Evolutionary conservation across 2,888 invertebrate genomes (phyloP).

Genomic region (Thecocarcelia acutangulata): DNA sequence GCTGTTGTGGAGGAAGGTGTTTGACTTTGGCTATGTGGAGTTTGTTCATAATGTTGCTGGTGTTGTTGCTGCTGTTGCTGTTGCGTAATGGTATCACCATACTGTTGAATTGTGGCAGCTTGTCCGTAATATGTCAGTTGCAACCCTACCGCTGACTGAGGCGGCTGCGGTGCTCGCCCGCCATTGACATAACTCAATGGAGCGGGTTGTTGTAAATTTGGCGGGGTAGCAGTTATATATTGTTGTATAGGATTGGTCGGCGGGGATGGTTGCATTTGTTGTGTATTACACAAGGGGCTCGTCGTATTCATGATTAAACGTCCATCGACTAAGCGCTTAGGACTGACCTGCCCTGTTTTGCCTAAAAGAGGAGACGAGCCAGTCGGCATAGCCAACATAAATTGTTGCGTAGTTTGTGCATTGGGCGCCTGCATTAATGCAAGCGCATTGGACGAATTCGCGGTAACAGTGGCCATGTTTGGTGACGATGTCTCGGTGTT

Average conservation of each 20-base stretch:
- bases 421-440: constrained; percentile 75
- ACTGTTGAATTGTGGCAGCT: constrained; percentile 72
- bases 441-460: constrained; percentile 79
- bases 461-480: constrained; percentile 71
- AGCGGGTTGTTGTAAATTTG: constrained; percentile 73
- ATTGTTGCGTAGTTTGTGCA: constrained; percentile 75
- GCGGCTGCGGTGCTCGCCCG: constrained; percentile 75
- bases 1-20: constrained; percentile 69
- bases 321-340: constrained; percentile 73
- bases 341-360: constrained; percentile 75
- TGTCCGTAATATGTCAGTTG: constrained; percentile 80
- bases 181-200: constrained; percentile 74
- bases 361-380: constrained; percentile 70
- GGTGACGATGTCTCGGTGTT: constrained; percentile 69
- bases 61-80: constrained; percentile 67
- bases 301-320: constrained; percentile 73
- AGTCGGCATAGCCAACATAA: constrained; percentile 74
- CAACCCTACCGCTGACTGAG: constrained; percentile 74
- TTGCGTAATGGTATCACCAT: constrained; percentile 71
- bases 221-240: constrained; percentile 70
- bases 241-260: constrained; percentile 68
- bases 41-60: constrained; percentile 70
- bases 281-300: constrained; percentile 67
- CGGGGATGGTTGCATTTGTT: constrained; percentile 70
- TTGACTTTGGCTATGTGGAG: constrained; percentile 79